phyloP scores from a whole-genome alignment of 2,888 invertebrate species.

The Elegia similella region DNA sequence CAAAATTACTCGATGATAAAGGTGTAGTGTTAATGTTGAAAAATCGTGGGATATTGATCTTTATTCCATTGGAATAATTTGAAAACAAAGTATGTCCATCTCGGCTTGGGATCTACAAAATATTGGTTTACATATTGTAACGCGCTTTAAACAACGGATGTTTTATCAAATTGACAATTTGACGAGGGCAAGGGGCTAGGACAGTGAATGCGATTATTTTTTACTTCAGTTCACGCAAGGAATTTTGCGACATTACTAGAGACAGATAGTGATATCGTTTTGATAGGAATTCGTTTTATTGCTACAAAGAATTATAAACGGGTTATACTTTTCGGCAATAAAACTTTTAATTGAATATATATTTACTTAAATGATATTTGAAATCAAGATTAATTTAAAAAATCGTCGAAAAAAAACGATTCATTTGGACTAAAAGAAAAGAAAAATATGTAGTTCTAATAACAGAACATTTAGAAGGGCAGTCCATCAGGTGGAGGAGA shows the following conservation, averaged over 20 bases:
- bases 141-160: slow-evolving; percentile 53
- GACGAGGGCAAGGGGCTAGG: slow-evolving; percentile 44
- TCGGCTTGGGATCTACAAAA: slow-evolving; percentile 41
- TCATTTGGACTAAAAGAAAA: slow-evolving; percentile 38
- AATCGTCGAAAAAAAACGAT: slow-evolving; percentile 27
- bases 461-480: slow-evolving; percentile 45
- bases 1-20: slow-evolving; percentile 64
- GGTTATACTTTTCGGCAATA: slow-evolving; percentile 10
- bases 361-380: too few species aligned
- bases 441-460: slow-evolving; percentile 45
- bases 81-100: slow-evolving; percentile 40
- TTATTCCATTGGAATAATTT: slow-evolving; percentile 33
- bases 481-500: slow-evolving; percentile 52
- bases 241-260: slow-evolving; percentile 44
- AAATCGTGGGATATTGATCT: slow-evolving; percentile 42
- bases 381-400: slow-evolving; percentile 27
- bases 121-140: slow-evolving; percentile 66
- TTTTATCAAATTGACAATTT: slow-evolving; percentile 59
- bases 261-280: too few species aligned
- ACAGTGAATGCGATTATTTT: slow-evolving; percentile 55
- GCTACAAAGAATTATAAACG: not conserved
- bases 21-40: slow-evolving; percentile 17
- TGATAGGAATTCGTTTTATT: too few species aligned
- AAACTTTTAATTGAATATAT: too few species aligned
- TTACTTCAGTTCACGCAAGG: slow-evolving; percentile 48